Percentiles rank a stretch among this genome's conserved stretches.
Evolutionary conservation across 2,113 vertebrate genomes (phyloP).

Genomic region (Pelmatolapia mariae): DNA sequence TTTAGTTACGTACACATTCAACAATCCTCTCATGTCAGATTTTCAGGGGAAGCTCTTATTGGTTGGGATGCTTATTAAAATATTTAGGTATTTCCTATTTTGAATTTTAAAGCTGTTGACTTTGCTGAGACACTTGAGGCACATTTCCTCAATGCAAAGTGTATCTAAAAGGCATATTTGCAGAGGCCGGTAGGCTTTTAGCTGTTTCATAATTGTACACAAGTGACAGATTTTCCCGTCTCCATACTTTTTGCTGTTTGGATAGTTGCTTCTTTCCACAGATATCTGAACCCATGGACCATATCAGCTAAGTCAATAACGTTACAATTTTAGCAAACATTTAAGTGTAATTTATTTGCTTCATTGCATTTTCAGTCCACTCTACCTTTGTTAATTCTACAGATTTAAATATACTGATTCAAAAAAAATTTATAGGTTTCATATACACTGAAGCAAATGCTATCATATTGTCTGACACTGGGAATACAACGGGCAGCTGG

Average conservation of each 20-base stretch:
- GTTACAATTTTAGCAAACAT: neutral
- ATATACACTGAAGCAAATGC: neutral
- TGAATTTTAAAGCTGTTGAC: neutral
- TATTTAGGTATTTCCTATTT: neutral
- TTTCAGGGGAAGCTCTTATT: neutral
- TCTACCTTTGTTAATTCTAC: neutral
- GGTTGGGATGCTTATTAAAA: neutral
- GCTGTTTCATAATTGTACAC: neutral
- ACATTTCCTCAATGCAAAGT: neutral
- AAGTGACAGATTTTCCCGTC: neutral
- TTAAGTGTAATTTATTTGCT: neutral
- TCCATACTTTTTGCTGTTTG: accelerated
- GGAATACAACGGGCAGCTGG: neutral
- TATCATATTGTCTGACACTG: neutral
- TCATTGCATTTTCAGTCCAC: neutral
- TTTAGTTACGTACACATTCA: neutral
- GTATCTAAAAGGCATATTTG: neutral
- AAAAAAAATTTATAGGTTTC: neutral
- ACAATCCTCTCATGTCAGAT: neutral
- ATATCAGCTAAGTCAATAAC: neutral
- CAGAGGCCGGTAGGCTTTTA: neutral
- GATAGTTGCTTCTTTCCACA: neutral
- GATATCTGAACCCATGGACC: neutral
- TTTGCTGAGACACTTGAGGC: neutral
- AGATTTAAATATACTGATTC: neutral